Base-by-base conservation (phyloP, 53 echinoderm and acorn worm genomes). In the Astropecten irregularis region DNA sequence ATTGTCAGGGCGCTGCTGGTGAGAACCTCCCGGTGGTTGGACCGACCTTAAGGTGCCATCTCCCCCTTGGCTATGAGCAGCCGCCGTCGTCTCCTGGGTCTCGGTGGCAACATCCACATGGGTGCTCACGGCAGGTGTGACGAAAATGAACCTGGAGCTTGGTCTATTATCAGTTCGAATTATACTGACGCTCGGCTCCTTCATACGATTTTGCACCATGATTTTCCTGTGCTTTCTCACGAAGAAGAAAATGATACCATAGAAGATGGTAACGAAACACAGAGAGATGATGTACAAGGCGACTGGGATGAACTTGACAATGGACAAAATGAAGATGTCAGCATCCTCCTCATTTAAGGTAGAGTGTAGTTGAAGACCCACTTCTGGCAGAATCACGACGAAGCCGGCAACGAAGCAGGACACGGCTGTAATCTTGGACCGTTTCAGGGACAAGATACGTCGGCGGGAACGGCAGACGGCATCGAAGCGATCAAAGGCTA, bases 401-500 rank as follows among this genome's bases (percentile, higher is more conserved):
- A 70, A 49, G 16, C 70, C 33, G 2, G 6, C n/a, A 8, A 31
- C 70, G 32, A 49, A 70, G 70, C 48, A 49, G 14, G 30, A 19
- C 4, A 6, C 42, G 22, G 49, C 29, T 1, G 14, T 30, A 28
- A 47, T 15, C 48, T 49, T 49, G 49, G 70, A 48, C 18, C 49
- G 15, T 21, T 14, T 2, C 48, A 31, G 28, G 3, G 28, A 29
- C 29, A 49, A 4, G 16, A 1, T 13, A 3, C 49, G 48, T 4
- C 29, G n/a, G 15, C 13, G 49, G 49, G 48, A 49, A 2, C 70
- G 70, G 38, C 70, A 70, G 70, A 70, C 49, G 49, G 70, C 49
- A 31, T 70, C 70, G 49, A 14, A 70, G 48, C 70, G 70, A 15
- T 70, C 70, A 10, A 48, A 13, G 26, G 70, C 70, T 11, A 70